phyloP scores from a whole-genome alignment of 2,113 vertebrate genomes.

The Hippocampus abdominalis region DNA sequence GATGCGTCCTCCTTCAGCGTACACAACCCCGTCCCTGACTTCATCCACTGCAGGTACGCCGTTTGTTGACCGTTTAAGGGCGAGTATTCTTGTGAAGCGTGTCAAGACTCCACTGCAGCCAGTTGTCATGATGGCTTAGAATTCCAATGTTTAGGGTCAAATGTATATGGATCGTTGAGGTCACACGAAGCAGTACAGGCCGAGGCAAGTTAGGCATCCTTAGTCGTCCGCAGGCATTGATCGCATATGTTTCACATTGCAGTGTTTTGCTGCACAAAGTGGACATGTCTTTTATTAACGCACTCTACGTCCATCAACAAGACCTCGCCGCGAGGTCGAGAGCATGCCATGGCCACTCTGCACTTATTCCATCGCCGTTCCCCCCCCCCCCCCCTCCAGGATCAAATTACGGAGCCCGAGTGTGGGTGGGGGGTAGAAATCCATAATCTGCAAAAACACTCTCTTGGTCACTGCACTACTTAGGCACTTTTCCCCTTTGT shows the following conservation, averaged over 20 bases:
- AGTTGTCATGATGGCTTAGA: too few species aligned
- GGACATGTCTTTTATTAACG: slow-evolving; percentile 75
- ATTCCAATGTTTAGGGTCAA: too few species aligned
- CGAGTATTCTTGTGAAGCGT: too few species aligned
- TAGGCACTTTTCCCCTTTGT: slow-evolving; percentile 68
- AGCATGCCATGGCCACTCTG: slow-evolving; percentile 47
- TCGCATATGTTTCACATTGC: slow-evolving; percentile 66
- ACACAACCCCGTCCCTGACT: slow-evolving; percentile 96
- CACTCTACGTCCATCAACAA: slow-evolving; percentile 74
- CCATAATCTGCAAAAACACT: slow-evolving; percentile 72
- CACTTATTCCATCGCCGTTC: slow-evolving; percentile 65
- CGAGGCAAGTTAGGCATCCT: slow-evolving; percentile 33
- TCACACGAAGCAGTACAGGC: not conserved
- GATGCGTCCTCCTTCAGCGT: slow-evolving; percentile 93
- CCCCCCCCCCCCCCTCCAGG: slow-evolving; percentile 62
- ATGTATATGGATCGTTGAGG: not conserved
- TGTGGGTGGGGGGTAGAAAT: slow-evolving; percentile 49
- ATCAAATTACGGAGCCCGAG: slow-evolving; percentile 66
- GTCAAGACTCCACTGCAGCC: not conserved
- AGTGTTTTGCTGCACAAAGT: slow-evolving; percentile 72
- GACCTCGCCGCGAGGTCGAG: slow-evolving; percentile 32
- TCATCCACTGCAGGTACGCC: slow-evolving; percentile 91
- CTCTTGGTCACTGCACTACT: slow-evolving; percentile 65
- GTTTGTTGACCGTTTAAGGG: not conserved
- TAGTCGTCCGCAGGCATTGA: slow-evolving; percentile 64